Percentiles rank a stretch among this genome's conserved stretches.
phyloP scores from a whole-genome alignment of 2,888 invertebrate species.

The Acrobasis repandana region DNA sequence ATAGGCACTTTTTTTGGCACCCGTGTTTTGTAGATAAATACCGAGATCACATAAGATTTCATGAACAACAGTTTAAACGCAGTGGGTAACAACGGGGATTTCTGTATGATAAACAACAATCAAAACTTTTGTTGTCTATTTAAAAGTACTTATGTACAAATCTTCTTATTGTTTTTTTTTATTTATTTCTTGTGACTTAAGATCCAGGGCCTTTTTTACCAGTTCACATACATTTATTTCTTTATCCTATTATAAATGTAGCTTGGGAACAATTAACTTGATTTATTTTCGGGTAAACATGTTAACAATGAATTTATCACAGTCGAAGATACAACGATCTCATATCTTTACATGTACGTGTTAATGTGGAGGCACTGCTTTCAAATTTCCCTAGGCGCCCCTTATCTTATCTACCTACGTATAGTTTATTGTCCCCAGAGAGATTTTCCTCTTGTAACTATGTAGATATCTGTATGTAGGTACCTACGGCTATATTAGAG shows the following conservation, averaged over 20 bases:
- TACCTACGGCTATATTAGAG: not conserved
- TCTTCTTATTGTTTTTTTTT: too few species aligned
- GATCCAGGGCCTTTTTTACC: too few species aligned
- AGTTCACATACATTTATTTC: too few species aligned
- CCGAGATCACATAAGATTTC: too few species aligned
- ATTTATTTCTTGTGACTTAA: too few species aligned
- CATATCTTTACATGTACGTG: conserved; percentile 7
- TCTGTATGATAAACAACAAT: too few species aligned
- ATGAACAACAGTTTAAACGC: too few species aligned
- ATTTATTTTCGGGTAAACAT: not conserved
- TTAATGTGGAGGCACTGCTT: conserved; percentile 14
- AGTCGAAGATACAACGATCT: conserved; percentile 12
- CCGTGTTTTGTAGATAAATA: too few species aligned
- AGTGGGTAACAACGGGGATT: too few species aligned
- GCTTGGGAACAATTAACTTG: not conserved
- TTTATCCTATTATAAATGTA: not conserved
- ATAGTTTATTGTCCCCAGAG: conserved; percentile 11
- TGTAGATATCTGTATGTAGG: not conserved
- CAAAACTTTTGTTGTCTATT: too few species aligned
- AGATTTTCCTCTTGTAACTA: not conserved
- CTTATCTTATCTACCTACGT: conserved; percentile 13
- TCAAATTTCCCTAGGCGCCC: conserved; percentile 14
- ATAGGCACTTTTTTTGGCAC: too few species aligned
- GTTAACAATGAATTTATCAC: conserved; percentile 9
- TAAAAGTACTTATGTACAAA: too few species aligned